phyloP scores from a whole-genome alignment of 2,888 invertebrate species.

The Pseudanteris insignis region DNA sequence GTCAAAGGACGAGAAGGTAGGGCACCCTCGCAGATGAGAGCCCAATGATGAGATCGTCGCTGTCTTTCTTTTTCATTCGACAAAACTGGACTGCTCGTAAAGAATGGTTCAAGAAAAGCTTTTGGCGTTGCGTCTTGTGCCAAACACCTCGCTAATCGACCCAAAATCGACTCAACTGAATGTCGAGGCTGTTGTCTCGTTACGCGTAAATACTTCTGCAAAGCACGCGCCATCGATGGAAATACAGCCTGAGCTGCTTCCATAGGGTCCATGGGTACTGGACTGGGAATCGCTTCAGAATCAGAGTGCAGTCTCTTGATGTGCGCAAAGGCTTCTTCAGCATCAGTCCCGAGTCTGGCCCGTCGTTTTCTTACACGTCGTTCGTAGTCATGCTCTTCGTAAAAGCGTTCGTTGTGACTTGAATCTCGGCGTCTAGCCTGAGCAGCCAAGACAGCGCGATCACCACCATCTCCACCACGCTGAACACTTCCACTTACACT shows the following conservation, averaged over 20 bases:
- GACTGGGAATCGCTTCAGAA: conserved; percentile 76
- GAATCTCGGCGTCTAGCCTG: conserved; percentile 87
- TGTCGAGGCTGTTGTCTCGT: conserved; percentile 96
- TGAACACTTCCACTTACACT: conserved; percentile 74
- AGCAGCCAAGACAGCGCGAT: conserved; percentile 67
- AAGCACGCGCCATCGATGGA: conserved; percentile 93
- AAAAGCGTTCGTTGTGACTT: conserved; percentile 96
- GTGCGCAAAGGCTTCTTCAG: conserved; percentile 98
- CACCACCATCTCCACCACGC: conserved; percentile 66
- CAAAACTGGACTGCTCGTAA: conserved; percentile 84
- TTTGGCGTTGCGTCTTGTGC: conserved; percentile 93
- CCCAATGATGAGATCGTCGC: conserved; percentile 92
- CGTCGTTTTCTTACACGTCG: conserved; percentile 88
- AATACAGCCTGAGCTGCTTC: conserved; percentile 98
- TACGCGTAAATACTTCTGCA: conserved; percentile 95
- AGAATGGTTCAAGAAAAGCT: conserved; percentile 94
- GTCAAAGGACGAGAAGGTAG: conserved; percentile 86
- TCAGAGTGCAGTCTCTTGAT: conserved; percentile 84
- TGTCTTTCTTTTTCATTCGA: conserved; percentile 83
- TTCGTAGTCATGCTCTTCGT: conserved; percentile 97
- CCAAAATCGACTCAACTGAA: conserved; percentile 91
- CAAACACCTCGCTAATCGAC: conserved; percentile 89
- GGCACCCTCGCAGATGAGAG: conserved; percentile 88
- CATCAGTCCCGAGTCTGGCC: conserved; percentile 89
- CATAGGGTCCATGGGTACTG: conserved; percentile 84